Base-by-base conservation (phyloP, 2,888 invertebrate genomes). In the Calliphora vomitoria region DNA sequence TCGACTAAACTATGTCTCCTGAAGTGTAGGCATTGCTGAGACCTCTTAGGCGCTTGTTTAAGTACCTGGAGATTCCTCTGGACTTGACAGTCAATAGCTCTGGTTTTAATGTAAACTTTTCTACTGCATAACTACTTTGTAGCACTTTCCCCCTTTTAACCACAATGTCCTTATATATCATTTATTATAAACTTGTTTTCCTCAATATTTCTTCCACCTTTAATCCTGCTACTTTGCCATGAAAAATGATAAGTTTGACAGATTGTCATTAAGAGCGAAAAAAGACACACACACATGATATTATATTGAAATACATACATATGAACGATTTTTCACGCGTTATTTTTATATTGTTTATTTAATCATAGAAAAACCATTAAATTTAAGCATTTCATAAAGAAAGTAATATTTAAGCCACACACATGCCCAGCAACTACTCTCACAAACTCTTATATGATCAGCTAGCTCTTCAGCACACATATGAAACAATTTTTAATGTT, bases 211-310 rank as follows among this genome's bases (percentile, higher is more conserved):
- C 15, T 18, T 55, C 55, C 64, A n/a, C 15, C 8, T 55, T 69
- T 62, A 71, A 35, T 41, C 64, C 41, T 11, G 4, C 13, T 60
- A 15, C 68, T 75, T 75, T 53, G 18, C 4, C 20, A 64, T 80
- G 87, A 87, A 53, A 85, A 85, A 85, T 85, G 78, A 87, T 87
- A 79, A 79, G 50, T 85, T 79, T 87, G 87, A 82, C 85, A 85
- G 81, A 75, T 82, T 79, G 69, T 75, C 85, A 85, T 87, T 85
- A 79, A 35, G 25, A 66, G 4, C 71, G 41, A 38, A 69, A 35
- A 64, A 4, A 53, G 4, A 60, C 68, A 69, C 82, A 60, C 82
- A 69, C 82, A 79, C 64, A 75, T 78, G 38, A 53, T 44, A 41
- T 15, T 20, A 18, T n/a, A n/a, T n/a, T n/a, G 11, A 41, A 13